A percentile compares a stretch with the other conserved stretches of the same genome.
Evolutionary conservation across 2,113 vertebrate species (phyloP).

Genomic region (Asarcornis scutulata): DNA sequence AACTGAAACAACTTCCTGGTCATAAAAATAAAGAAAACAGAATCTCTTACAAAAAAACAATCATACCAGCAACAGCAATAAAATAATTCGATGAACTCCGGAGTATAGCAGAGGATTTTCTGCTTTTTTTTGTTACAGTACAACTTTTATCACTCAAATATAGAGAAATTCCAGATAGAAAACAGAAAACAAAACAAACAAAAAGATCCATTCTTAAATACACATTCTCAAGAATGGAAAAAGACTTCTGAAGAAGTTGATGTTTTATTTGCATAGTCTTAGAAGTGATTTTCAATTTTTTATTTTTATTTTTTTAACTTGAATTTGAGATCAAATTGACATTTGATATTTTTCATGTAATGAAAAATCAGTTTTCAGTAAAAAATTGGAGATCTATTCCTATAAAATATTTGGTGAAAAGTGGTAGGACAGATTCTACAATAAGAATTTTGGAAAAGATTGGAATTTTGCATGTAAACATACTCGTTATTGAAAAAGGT

Average conservation of each 20-base stretch:
- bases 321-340: neutral
- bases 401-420: neutral
- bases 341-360: neutral
- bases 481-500: neutral
- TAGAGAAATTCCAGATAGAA: neutral
- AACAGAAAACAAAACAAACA: neutral
- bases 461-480: neutral
- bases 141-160: neutral
- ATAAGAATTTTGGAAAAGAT: conserved; percentile 15
- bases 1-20: neutral
- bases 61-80: neutral
- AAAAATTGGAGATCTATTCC: neutral
- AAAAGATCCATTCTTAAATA: neutral
- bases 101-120: neutral
- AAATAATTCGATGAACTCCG: neutral
- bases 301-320: rapidly evolving
- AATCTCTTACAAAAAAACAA: neutral
- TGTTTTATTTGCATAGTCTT: neutral
- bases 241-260: neutral
- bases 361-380: neutral
- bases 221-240: neutral
- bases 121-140: neutral
- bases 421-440: neutral
- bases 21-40: neutral
- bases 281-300: neutral